Conservation (phyloP, 2,888 invertebrate genomes). For the Gastrophysa polygoni region DNA sequence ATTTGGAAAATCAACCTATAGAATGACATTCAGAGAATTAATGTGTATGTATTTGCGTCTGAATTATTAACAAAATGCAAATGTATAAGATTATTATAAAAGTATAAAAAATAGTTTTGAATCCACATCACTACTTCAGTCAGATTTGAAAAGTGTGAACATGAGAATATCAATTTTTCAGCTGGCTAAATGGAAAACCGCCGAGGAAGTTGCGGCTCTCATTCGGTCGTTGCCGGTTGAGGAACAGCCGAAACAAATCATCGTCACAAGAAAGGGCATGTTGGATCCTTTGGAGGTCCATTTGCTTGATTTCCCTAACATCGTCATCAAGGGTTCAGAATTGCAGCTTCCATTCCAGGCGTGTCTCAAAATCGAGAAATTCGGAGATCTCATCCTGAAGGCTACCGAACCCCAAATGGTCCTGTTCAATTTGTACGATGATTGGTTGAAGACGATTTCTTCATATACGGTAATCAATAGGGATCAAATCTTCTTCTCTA, state of each 20-base stretch:
- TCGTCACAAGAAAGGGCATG: constrained; percentile 99
- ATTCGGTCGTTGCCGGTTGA: constrained; percentile 99
- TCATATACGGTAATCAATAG: constrained; percentile 84
- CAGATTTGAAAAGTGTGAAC: no score
- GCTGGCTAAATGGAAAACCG: constrained; percentile 99
- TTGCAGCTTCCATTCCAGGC: constrained; percentile 98
- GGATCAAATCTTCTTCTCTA: background rate
- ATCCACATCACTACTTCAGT: no score
- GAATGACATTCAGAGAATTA: no score
- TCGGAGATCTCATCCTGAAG: constrained; percentile 97
- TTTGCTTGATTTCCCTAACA: constrained; percentile 99
- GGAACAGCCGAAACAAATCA: constrained; percentile 99
- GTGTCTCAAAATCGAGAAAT: constrained; percentile 98
- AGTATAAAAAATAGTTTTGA: no score
- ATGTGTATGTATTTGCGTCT: no score
- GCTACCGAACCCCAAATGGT: constrained; percentile 99
- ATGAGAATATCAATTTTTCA: constrained; percentile 49
- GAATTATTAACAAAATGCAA: no score
- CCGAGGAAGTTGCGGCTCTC: constrained; percentile 99
- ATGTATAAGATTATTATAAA: no score
- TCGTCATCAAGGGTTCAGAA: constrained; percentile 99
- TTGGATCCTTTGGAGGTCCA: constrained; percentile 99
- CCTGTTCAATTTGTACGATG: constrained; percentile 97
- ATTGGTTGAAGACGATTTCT: constrained; percentile 99
- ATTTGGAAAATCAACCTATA: no score